These are phyloP conservation scores for Latheticus oryzae DNA, from an alignment of 2,888 invertebrate genomes.

Conservation along the genomic window DNA sequence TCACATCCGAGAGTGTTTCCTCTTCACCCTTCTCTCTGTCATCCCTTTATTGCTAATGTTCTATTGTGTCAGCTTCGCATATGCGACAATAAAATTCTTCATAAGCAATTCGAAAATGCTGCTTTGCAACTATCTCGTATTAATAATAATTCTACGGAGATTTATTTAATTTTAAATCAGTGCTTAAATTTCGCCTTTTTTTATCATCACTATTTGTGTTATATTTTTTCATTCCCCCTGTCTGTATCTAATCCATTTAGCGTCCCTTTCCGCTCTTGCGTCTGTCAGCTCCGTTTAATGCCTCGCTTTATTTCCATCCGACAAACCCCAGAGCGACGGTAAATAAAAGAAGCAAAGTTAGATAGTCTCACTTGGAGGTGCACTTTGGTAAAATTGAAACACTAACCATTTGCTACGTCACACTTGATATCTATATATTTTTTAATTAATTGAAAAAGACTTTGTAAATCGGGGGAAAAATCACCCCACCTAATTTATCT, in stretches of 20 bases:
- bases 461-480: background rate
- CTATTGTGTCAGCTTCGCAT: slow-evolving; percentile 24
- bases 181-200: slow-evolving; percentile 62
- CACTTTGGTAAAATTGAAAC: slow-evolving; percentile 46
- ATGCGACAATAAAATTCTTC: slow-evolving; percentile 28
- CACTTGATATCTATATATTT: no score
- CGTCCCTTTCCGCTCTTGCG: slow-evolving; percentile 53
- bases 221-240: slow-evolving; percentile 63
- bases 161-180: no score
- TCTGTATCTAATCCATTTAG: slow-evolving; percentile 63
- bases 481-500: slow-evolving; percentile 49
- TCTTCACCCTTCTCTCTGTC: slow-evolving; percentile 43
- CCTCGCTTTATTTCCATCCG: slow-evolving; percentile 60
- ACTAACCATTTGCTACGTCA: no score
- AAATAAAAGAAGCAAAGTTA: slow-evolving; percentile 45
- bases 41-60: slow-evolving; percentile 49
- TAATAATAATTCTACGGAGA: no score
- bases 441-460: slow-evolving; percentile 23
- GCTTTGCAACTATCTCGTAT: background rate
- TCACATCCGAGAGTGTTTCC: slow-evolving; percentile 50
- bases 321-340: slow-evolving; percentile 45
- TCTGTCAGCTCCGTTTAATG: slow-evolving; percentile 60
- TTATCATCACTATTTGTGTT: slow-evolving; percentile 61
- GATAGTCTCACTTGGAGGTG: slow-evolving; percentile 21
- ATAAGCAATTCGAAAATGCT: slow-evolving; percentile 18